Conservation (phyloP, 2,113 vertebrate genomes). For the Natator depressus region DNA sequence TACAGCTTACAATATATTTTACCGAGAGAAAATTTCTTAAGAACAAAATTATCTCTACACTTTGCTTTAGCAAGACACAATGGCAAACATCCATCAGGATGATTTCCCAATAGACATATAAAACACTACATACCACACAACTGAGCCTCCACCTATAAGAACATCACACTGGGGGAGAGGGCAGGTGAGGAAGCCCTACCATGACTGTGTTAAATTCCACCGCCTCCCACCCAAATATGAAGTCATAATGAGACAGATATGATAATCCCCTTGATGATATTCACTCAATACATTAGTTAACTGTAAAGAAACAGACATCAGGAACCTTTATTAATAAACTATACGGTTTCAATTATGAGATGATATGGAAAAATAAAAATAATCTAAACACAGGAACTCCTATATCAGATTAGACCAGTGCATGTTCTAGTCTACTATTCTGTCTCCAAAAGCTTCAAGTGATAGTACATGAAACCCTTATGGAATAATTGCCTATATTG, state of each 20-base stretch:
- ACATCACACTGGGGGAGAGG: neutral
- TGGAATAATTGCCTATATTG: neutral
- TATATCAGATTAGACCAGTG: neutral
- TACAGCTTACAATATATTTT: neutral
- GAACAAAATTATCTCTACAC: neutral
- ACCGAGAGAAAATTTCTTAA: neutral
- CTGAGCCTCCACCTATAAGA: neutral
- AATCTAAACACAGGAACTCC: neutral
- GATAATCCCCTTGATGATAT: neutral
- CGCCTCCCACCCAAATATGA: neutral
- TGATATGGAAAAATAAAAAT: neutral
- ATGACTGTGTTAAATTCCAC: neutral
- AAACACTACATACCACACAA: neutral
- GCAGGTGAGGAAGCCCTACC: neutral
- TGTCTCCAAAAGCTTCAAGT: neutral
- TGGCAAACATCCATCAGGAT: neutral
- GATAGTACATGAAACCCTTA: neutral
- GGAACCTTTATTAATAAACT: accelerated
- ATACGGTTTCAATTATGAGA: neutral
- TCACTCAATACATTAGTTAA: neutral
- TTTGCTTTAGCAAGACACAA: neutral
- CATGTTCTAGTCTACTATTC: neutral
- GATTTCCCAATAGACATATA: neutral
- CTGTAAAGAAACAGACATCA: neutral
- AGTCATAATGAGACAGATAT: neutral